Conservation (phyloP, 2,888 invertebrate genomes). For the Drosophila maculinotata region DNA sequence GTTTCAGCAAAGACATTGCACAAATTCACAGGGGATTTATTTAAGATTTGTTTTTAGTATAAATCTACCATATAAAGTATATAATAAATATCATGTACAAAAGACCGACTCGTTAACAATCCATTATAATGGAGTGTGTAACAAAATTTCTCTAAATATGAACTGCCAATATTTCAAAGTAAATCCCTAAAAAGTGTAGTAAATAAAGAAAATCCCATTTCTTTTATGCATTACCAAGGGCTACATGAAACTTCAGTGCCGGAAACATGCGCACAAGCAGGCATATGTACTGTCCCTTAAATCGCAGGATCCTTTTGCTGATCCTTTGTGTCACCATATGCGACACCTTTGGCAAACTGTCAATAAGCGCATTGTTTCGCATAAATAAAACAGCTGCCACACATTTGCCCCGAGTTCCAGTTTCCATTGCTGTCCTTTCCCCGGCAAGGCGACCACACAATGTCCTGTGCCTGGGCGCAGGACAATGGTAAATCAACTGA, state of each 20-base stretch:
- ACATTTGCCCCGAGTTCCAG: constrained; percentile 2
- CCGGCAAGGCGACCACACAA: constrained; percentile 54
- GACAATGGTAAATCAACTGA: constrained; percentile 54
- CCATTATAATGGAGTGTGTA: too few species aligned
- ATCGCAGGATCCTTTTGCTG: constrained; percentile 36
- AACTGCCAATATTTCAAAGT: neutral
- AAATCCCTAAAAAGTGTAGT: neutral
- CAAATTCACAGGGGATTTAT: neutral
- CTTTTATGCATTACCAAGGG: constrained; percentile 5
- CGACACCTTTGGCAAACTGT: constrained; percentile 75
- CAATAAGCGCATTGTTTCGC: constrained; percentile 76
- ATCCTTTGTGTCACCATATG: constrained; percentile 46
- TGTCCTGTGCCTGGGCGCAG: constrained; percentile 28
- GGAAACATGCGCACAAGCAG: constrained; percentile 53
- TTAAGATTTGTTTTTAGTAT: neutral
- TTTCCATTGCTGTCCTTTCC: constrained; percentile 44
- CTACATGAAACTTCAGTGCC: constrained; percentile 29
- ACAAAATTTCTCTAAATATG: neutral
- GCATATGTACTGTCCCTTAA: constrained; percentile 19
- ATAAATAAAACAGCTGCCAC: constrained; percentile 67
- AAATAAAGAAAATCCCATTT: neutral
- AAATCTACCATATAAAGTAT: neutral
- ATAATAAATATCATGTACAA: too few species aligned
- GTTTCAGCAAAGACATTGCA: constrained; percentile 5
- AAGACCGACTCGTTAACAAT: too few species aligned